A percentile compares a stretch with the other conserved stretches of the same genome.
These are phyloP conservation scores for Ctenopoma multispine DNA, from an alignment of 2,797 vertebrate species.

Conservation along the genomic window DNA sequence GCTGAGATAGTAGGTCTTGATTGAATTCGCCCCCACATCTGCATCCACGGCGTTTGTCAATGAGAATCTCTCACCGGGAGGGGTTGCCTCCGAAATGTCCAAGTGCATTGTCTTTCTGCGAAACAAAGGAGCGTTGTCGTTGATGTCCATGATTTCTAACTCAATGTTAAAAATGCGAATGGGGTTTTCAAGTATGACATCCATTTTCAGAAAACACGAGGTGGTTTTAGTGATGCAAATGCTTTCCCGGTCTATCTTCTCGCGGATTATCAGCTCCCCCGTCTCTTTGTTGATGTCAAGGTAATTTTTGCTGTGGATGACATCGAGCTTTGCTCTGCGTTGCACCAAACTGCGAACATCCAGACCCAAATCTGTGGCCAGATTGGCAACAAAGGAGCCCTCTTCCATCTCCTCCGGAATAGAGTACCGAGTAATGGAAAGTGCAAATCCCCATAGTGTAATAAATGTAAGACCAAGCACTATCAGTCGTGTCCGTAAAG, in stretches of 20 bases:
- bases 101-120: constrained; percentile 84
- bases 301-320: constrained; percentile 84
- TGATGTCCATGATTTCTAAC: constrained; percentile 87
- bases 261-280: constrained; percentile 83
- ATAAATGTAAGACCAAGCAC: constrained; percentile 61
- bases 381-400: constrained; percentile 86
- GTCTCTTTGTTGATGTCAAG: constrained; percentile 86
- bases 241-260: constrained; percentile 84
- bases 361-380: constrained; percentile 85
- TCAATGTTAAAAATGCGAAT: constrained; percentile 87
- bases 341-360: constrained; percentile 78
- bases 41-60: constrained; percentile 88
- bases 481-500: constrained; percentile 53
- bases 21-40: constrained; percentile 86
- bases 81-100: constrained; percentile 85
- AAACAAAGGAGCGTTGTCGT: constrained; percentile 88
- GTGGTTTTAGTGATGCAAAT: constrained; percentile 83
- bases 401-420: constrained; percentile 87
- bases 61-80: constrained; percentile 86
- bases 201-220: constrained; percentile 86
- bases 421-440: constrained; percentile 85
- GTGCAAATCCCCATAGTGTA: constrained; percentile 76
- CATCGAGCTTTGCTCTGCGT: constrained; percentile 84
- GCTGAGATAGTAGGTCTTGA: constrained; percentile 88
- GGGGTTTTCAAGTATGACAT: constrained; percentile 83